These are phyloP conservation scores for Amphiduros pacificus DNA, from an alignment of 2,888 invertebrate genomes.

Conservation along the genomic window DNA sequence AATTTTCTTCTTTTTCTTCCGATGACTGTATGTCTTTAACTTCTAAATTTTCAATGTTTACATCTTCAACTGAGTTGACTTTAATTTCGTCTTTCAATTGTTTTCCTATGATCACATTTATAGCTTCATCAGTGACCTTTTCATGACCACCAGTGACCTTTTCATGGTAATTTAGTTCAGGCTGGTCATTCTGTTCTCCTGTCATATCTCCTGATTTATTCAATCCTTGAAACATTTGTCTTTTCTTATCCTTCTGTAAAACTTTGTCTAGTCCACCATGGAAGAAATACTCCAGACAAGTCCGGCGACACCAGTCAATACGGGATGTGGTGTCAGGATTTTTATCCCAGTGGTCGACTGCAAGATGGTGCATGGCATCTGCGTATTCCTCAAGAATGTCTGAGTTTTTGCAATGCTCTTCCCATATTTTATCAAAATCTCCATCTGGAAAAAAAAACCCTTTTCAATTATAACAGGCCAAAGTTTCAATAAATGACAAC, in stretches of 20 bases:
- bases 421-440: slow-evolving; percentile 46
- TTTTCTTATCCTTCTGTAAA: slow-evolving; percentile 43
- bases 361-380: slow-evolving; percentile 54
- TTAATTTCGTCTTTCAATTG: too few relatives aligned
- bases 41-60: too few relatives aligned
- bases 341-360: slow-evolving; percentile 51
- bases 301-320: slow-evolving; percentile 49
- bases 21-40: too few relatives aligned
- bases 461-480: not conserved
- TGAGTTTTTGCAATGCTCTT: slow-evolving; percentile 45
- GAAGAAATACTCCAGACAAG: slow-evolving; percentile 47
- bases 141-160: too few relatives aligned
- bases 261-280: slow-evolving; percentile 43
- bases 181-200: too few relatives aligned
- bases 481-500: too few relatives aligned
- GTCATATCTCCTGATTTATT: too few relatives aligned
- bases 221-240: slow-evolving; percentile 14
- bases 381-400: slow-evolving; percentile 46
- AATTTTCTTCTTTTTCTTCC: too few relatives aligned
- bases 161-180: too few relatives aligned
- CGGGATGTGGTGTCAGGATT: slow-evolving; percentile 43
- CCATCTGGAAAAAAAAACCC: slow-evolving; percentile 32
- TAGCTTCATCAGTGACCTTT: not conserved
- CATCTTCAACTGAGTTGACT: too few relatives aligned
- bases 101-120: too few relatives aligned